Evolutionary conservation across 2,797 vertebrate genomes (phyloP).

Genomic region (Cyprinodon diabolis): DNA sequence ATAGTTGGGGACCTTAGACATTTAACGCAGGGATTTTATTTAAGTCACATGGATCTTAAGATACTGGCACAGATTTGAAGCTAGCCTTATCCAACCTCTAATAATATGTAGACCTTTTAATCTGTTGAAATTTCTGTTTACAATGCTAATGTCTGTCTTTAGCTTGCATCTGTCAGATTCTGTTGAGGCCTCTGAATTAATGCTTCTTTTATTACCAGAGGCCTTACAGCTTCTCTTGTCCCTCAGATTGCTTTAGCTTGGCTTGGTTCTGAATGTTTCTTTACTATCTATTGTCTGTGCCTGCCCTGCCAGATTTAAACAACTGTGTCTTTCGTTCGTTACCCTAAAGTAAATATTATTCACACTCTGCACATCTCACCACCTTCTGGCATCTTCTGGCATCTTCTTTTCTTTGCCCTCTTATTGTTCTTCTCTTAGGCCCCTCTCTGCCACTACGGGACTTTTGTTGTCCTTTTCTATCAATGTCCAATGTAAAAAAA

Average conservation of each 20-base stretch:
- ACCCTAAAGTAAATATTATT: not conserved
- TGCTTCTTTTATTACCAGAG: constrained; percentile 2
- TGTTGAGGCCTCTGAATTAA: constrained; percentile 2
- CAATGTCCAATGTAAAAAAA: not conserved
- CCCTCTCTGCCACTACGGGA: not conserved
- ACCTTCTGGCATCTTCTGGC: not conserved
- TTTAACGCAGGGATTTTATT: not conserved
- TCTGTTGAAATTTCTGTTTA: not conserved
- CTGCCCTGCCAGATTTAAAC: not conserved
- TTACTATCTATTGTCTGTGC: not conserved
- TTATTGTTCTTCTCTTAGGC: not conserved
- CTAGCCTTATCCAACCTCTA: not conserved
- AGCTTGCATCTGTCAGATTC: constrained; percentile 4
- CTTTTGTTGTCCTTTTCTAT: not conserved
- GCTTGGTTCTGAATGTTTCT: constrained; percentile 7
- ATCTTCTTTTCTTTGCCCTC: not conserved
- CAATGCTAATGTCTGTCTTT: not conserved
- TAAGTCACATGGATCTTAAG: not conserved
- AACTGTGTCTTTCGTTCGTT: not conserved
- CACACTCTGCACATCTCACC: constrained; percentile 5
- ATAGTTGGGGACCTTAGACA: no score
- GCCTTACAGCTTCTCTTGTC: not conserved
- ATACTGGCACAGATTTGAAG: not conserved
- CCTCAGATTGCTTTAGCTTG: not conserved
- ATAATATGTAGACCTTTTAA: not conserved